A percentile compares a stretch with the other conserved stretches of the same genome.
phyloP scores from a whole-genome alignment of 2,113 vertebrate genomes.

The Sorex fumeus region DNA sequence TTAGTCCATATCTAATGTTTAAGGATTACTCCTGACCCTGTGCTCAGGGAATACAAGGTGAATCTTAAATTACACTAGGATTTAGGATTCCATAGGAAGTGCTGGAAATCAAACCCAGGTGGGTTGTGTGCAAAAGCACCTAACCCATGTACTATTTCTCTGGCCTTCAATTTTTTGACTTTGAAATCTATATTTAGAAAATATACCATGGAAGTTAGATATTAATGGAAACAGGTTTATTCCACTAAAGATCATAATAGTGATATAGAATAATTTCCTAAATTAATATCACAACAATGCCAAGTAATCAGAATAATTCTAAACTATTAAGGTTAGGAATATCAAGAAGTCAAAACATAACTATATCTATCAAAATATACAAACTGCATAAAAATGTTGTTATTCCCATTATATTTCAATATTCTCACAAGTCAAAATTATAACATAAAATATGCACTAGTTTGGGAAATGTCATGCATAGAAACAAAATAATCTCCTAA shows the following conservation, averaged over 20 bases:
- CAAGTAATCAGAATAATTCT: slow-evolving; percentile 7
- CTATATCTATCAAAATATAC: not conserved
- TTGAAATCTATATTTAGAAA: slow-evolving; percentile 36
- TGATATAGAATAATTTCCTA: not conserved
- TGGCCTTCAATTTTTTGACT: not conserved
- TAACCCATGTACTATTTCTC: too few species aligned
- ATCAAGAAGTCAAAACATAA: not conserved
- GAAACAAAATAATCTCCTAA: not conserved
- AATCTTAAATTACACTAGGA: too few species aligned
- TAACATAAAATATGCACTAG: not conserved
- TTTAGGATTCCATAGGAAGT: too few species aligned
- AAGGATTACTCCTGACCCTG: too few species aligned
- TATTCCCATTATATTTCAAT: not conserved
- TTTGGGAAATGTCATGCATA: not conserved
- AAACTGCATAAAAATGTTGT: slow-evolving; percentile 1
- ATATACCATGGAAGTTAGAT: slow-evolving; percentile 40
- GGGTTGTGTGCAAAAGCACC: too few species aligned
- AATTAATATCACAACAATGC: not conserved
- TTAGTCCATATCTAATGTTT: too few species aligned
- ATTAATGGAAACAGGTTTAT: not conserved
- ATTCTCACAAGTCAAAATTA: slow-evolving; percentile 13
- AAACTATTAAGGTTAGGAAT: not conserved
- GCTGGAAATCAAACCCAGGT: too few species aligned
- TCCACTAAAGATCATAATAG: not conserved
- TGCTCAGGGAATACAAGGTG: too few species aligned